phyloP scores from a whole-genome alignment of 2,888 invertebrate species.

The Caenorhabditis sinica region DNA sequence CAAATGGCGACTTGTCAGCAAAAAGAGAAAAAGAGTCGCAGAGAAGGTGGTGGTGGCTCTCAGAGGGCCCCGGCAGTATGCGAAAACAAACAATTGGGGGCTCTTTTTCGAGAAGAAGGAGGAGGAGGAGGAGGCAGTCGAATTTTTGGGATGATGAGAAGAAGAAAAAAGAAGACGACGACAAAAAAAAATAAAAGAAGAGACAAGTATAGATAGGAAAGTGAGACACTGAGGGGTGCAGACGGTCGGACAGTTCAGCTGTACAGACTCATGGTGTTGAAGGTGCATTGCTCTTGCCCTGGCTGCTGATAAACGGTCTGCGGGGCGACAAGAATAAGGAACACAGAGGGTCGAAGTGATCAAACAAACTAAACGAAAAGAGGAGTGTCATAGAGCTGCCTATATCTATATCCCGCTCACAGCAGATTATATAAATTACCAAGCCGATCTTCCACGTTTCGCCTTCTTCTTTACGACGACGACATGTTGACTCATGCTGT shows the following conservation, averaged over 20 bases:
- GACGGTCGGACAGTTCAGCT: conserved; percentile 52
- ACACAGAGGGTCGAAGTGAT: conserved; percentile 44
- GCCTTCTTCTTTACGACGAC: conserved; percentile 36
- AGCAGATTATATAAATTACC: conserved; percentile 21
- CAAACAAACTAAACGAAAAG: conserved; percentile 45
- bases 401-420: background rate
- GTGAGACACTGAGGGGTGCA: conserved; percentile 36
- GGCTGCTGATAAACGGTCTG: conserved; percentile 49
- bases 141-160: conserved; percentile 59
- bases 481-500: conserved; percentile 46
- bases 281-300: conserved; percentile 11
- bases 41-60: conserved; percentile 19
- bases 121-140: conserved; percentile 38
- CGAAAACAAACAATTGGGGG: conserved; percentile 64
- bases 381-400: conserved; percentile 17
- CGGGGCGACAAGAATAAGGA: conserved; percentile 23
- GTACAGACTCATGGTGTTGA: conserved; percentile 25
- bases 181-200: conserved; percentile 11
- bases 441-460: background rate
- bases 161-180: conserved; percentile 44
- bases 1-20: conserved; percentile 64
- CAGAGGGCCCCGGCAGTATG: conserved; percentile 47
- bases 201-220: conserved; percentile 14
- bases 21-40: conserved; percentile 42
- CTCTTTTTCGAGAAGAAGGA: conserved; percentile 51